A percentile compares a stretch with the other conserved stretches of the same genome.
Conservation (phyloP, 2,888 invertebrate genomes). For the Tenthredo amoena region DNA sequence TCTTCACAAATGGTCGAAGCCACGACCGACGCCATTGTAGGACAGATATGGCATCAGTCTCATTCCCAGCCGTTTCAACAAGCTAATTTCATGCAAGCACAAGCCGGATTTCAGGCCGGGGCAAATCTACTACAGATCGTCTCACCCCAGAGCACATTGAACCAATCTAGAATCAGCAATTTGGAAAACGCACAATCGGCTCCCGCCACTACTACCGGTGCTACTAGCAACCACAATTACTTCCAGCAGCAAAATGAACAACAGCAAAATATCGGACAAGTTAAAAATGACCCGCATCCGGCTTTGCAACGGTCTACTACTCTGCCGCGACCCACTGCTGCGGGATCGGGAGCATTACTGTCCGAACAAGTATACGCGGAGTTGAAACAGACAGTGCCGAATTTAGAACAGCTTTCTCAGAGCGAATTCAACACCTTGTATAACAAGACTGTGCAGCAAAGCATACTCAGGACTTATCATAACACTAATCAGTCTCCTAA, state of each 20-base stretch:
- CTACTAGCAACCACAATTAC: slow-evolving; percentile 50
- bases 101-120: slow-evolving; percentile 55
- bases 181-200: slow-evolving; percentile 58
- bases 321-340: slow-evolving; percentile 59
- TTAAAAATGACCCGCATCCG: slow-evolving; percentile 67
- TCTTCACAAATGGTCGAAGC: slow-evolving; percentile 62
- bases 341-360: slow-evolving; percentile 64
- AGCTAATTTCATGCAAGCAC: neutral
- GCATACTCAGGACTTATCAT: slow-evolving; percentile 73
- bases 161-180: slow-evolving; percentile 53
- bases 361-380: slow-evolving; percentile 75
- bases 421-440: slow-evolving; percentile 76
- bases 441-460: slow-evolving; percentile 76
- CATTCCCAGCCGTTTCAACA: slow-evolving; percentile 61
- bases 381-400: slow-evolving; percentile 74
- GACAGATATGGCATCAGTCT: slow-evolving; percentile 73
- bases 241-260: slow-evolving; percentile 57
- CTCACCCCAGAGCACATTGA: slow-evolving; percentile 61
- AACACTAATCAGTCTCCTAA: slow-evolving; percentile 59
- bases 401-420: slow-evolving; percentile 74
- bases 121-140: slow-evolving; percentile 60
- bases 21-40: slow-evolving; percentile 69
- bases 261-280: slow-evolving; percentile 63
- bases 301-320: slow-evolving; percentile 53
- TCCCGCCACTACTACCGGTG: slow-evolving; percentile 50